Conservation (phyloP, 2,113 vertebrate species). For the Eptesicus fuscus region DNA sequence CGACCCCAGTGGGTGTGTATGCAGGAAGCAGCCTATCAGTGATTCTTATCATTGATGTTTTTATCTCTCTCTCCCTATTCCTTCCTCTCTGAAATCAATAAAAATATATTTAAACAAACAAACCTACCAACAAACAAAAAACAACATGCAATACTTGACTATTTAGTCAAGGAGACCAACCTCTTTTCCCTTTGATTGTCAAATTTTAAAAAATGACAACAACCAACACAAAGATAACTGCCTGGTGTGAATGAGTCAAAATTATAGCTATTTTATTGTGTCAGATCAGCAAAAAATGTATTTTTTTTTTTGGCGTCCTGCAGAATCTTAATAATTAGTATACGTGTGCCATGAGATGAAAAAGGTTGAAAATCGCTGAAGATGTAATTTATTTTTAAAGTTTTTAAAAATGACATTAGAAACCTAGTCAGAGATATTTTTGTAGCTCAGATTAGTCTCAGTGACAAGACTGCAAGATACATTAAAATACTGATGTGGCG, state of each 20-base stretch:
- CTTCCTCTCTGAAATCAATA: too few species aligned
- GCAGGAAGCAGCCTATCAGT: too few species aligned
- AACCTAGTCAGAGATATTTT: neutral
- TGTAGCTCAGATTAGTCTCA: neutral
- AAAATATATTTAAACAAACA: too few species aligned
- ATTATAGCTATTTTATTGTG: neutral
- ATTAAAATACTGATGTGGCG: neutral
- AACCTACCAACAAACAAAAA: too few species aligned
- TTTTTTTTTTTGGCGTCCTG: neutral
- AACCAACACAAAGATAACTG: neutral
- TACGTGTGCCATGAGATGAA: neutral
- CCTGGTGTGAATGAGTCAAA: neutral
- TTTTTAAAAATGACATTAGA: neutral
- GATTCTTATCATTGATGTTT: too few species aligned
- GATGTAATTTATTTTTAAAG: neutral
- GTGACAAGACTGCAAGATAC: neutral
- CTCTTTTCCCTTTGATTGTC: neutral
- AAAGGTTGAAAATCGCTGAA: neutral
- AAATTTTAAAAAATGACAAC: neutral
- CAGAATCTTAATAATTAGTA: neutral
- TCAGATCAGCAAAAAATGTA: neutral
- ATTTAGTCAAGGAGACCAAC: neutral
- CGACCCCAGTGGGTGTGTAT: too few species aligned
- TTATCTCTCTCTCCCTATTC: too few species aligned
- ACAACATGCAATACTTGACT: neutral